These are phyloP conservation scores for Ctenochaetus hawaiiensis DNA, from an alignment of 2,797 vertebrate species.

Conservation along the genomic window DNA sequence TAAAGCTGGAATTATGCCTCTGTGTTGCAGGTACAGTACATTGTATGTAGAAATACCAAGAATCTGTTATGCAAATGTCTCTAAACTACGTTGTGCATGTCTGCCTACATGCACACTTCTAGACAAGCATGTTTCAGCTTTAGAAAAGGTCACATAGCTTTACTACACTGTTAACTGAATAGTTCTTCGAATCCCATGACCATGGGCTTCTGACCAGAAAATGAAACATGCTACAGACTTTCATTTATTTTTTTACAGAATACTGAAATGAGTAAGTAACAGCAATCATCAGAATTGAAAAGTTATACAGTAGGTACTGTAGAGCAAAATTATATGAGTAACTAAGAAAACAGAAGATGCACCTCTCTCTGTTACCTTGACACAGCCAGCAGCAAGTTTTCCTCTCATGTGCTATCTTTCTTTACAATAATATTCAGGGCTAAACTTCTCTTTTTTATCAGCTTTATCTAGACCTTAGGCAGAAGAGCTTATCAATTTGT, in stretches of 20 bases:
- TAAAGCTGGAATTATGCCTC: neutral
- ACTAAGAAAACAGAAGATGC: neutral
- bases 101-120: neutral
- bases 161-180: neutral
- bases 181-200: neutral
- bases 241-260: neutral
- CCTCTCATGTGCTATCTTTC: neutral
- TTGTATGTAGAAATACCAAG: neutral
- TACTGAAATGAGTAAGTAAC: neutral
- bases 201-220: neutral
- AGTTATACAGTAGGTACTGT: neutral
- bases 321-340: neutral
- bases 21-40: neutral
- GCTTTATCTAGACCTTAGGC: neutral
- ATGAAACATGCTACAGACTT: neutral
- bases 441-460: slow-evolving; percentile 3
- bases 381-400: neutral
- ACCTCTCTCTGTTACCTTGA: neutral
- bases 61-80: neutral
- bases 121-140: neutral
- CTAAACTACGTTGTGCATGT: neutral
- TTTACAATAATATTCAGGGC: neutral
- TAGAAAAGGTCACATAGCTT: no score
- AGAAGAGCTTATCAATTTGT: neutral
- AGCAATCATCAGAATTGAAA: neutral